Conservation (phyloP, 2,888 invertebrate genomes). For the Sminthurinus aureus region DNA sequence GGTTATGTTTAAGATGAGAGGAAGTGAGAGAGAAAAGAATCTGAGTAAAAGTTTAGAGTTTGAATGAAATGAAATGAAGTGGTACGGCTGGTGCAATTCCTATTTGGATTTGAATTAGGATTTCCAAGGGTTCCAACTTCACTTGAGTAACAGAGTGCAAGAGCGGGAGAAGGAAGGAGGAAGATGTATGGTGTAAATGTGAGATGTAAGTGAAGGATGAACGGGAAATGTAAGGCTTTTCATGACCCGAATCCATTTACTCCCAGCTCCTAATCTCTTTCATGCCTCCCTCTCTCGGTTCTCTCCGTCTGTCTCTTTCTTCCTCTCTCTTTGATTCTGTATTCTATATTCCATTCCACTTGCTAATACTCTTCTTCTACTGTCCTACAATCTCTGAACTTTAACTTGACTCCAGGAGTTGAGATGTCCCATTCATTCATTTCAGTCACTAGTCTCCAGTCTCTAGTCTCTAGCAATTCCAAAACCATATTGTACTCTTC, state of each 20-base stretch:
- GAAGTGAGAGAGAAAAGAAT: background rate
- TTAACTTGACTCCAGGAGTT: constrained; percentile 16
- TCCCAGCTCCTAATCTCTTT: constrained; percentile 30
- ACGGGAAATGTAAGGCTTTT: background rate
- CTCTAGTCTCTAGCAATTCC: background rate
- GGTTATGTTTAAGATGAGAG: background rate
- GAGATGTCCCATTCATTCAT: constrained; percentile 19
- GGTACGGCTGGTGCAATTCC: background rate
- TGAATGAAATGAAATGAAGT: background rate
- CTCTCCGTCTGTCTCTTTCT: background rate
- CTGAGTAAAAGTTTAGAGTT: background rate
- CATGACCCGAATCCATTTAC: constrained; percentile 40
- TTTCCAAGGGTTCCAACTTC: background rate
- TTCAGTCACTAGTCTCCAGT: background rate
- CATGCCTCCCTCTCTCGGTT: constrained; percentile 9
- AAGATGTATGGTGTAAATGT: constrained; percentile 26
- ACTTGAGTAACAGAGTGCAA: too few relatives aligned
- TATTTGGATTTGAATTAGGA: too few relatives aligned
- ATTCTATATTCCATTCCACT: too few relatives aligned
- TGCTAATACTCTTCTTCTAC: background rate
- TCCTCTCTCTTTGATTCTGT: background rate
- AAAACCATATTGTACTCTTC: background rate
- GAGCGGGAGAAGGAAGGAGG: background rate
- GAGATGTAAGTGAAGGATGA: constrained; percentile 27
- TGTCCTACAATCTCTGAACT: constrained; percentile 14